These are phyloP conservation scores for Neoarius graeffei DNA, from an alignment of 2,113 vertebrate genomes.

Conservation along the genomic window DNA sequence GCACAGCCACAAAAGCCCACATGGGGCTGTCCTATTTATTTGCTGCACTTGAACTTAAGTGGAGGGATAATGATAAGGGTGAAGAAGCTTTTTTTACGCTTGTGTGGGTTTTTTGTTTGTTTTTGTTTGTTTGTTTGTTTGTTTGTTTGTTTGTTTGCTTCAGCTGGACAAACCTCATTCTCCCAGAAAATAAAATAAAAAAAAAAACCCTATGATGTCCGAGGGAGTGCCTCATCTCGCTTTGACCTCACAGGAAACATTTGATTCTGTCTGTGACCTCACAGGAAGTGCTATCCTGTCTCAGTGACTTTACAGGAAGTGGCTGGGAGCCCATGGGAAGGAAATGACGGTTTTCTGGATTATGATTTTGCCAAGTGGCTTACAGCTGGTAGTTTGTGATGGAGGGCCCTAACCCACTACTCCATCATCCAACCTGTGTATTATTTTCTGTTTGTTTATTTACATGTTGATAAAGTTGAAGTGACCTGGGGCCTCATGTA, in stretches of 20 bases:
- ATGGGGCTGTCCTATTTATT: constrained; percentile 55
- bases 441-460: constrained; percentile 39
- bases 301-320: constrained; percentile 52
- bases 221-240: not conserved
- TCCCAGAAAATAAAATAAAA: constrained; percentile 11
- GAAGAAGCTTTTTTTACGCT: constrained; percentile 26
- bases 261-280: constrained; percentile 39
- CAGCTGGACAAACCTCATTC: constrained; percentile 29
- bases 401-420: constrained; percentile 12
- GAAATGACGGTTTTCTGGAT: constrained; percentile 12
- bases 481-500: no score
- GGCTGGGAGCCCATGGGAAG: constrained; percentile 26
- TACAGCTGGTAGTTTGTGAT: constrained; percentile 9
- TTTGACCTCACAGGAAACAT: constrained; percentile 55
- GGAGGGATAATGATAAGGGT: not conserved
- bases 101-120: constrained; percentile 11
- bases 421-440: constrained; percentile 30
- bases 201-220: constrained; percentile 59
- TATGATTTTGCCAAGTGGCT: constrained; percentile 2
- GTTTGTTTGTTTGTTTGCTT: constrained; percentile 30
- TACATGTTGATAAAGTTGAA: constrained; percentile 49
- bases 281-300: constrained; percentile 38
- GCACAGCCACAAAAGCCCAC: constrained; percentile 20
- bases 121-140: no score
- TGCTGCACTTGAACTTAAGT: constrained; percentile 42